Conservation (phyloP, 2,797 vertebrate genomes). For the Acanthornis magna region DNA sequence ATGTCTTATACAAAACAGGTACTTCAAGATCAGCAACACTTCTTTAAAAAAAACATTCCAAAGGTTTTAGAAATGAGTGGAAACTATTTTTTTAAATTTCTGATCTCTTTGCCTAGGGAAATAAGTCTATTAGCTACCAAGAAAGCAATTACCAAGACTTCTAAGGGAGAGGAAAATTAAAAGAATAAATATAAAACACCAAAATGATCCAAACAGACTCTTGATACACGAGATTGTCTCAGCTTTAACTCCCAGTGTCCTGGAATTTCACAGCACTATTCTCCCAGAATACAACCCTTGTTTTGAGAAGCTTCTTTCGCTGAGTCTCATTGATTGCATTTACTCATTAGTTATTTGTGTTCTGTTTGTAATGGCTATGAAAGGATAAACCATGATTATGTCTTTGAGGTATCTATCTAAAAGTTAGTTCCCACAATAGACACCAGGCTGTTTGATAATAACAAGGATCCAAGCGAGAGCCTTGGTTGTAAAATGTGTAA, state of each 20-base stretch:
- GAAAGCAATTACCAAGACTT: conserved; percentile 32
- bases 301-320: background rate
- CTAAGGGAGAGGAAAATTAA: conserved; percentile 37
- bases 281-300: background rate
- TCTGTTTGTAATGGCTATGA: background rate
- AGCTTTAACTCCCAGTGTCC: background rate
- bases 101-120: conserved; percentile 14
- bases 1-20: background rate
- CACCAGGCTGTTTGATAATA: background rate
- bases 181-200: conserved; percentile 32
- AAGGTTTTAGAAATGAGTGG: background rate
- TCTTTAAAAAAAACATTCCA: background rate
- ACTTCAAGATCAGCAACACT: background rate
- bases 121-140: background rate
- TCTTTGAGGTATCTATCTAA: background rate
- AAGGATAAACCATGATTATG: background rate
- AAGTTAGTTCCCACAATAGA: background rate
- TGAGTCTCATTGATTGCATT: background rate
- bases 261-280: background rate
- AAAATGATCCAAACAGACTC: background rate
- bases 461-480: background rate
- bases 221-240: background rate
- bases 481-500: background rate
- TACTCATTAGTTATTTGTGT: background rate
- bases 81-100: conserved; percentile 23